phyloP scores from a whole-genome alignment of 2,888 invertebrate genomes.

The Pyrrhia umbra region DNA sequence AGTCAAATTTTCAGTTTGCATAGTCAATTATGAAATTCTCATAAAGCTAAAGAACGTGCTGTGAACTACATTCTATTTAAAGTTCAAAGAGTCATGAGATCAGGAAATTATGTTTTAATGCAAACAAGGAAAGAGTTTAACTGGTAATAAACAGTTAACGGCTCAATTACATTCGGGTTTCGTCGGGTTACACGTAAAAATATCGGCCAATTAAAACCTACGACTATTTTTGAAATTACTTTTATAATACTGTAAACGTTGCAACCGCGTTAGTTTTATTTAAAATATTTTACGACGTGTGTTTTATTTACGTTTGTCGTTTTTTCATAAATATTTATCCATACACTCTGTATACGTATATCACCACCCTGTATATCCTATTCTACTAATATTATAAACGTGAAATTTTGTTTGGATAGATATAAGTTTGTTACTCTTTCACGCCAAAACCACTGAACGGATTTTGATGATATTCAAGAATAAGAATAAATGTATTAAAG shows the following conservation, averaged over 20 bases:
- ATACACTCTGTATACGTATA: background rate
- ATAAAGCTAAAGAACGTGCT: constrained; percentile 2
- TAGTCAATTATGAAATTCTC: constrained; percentile 20
- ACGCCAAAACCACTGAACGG: no score
- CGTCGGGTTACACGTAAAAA: constrained; percentile 36
- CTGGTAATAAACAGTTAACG: constrained; percentile 40
- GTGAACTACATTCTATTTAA: constrained; percentile 39
- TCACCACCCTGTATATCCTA: background rate
- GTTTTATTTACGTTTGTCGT: background rate
- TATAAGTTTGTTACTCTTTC: no score
- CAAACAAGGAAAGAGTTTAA: constrained; percentile 52
- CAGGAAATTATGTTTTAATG: constrained; percentile 46
- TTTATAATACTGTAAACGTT: background rate
- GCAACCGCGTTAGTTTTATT: constrained; percentile 10
- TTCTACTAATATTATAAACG: background rate
- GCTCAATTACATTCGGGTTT: constrained; percentile 29
- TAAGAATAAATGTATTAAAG: no score
- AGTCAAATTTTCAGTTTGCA: background rate
- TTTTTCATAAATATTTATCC: background rate
- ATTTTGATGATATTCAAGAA: no score
- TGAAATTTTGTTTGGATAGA: background rate
- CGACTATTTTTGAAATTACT: constrained; percentile 15
- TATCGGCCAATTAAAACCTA: constrained; percentile 26
- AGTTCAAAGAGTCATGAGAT: constrained; percentile 51
- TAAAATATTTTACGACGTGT: constrained; percentile 26